A percentile compares a stretch with the other conserved stretches of the same genome.
phyloP scores from a whole-genome alignment of 2,888 invertebrate species.

The Drosophila maculinotata region DNA sequence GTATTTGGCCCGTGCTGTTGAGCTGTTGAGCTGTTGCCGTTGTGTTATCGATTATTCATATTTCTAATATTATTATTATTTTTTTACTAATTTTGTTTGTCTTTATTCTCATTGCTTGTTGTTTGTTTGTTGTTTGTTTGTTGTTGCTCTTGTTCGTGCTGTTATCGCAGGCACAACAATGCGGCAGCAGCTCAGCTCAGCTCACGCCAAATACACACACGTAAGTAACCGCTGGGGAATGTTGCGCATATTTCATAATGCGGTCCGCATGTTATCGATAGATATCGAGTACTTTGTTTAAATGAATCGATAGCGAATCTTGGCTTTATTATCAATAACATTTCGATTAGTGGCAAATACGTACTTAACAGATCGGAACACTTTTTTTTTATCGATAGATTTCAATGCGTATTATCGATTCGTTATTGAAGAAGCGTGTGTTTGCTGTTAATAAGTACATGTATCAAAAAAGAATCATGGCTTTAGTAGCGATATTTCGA shows the following conservation, averaged over 20 bases:
- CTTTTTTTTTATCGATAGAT: no score
- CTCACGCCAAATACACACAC: slow-evolving; percentile 59
- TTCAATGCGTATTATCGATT: no score
- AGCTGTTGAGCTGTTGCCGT: slow-evolving; percentile 68
- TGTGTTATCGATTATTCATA: slow-evolving; percentile 30
- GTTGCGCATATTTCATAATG: slow-evolving; percentile 28
- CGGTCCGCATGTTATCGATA: slow-evolving; percentile 4
- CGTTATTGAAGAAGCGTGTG: no score
- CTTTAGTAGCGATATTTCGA: no score
- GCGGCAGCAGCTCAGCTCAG: slow-evolving; percentile 65
- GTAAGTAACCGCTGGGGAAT: slow-evolving; percentile 56
- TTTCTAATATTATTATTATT: slow-evolving; percentile 12
- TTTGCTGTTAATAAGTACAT: no score
- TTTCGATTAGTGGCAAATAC: neutral
- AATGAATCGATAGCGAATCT: no score
- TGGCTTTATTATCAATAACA: slow-evolving; percentile 2
- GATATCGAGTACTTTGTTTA: slow-evolving; percentile 2
- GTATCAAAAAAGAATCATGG: no score
- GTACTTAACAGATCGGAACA: no score
- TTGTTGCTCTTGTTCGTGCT: slow-evolving; percentile 31
- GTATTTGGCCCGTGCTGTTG: slow-evolving; percentile 64
- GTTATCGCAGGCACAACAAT: slow-evolving; percentile 25
- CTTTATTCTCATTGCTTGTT: slow-evolving; percentile 3
- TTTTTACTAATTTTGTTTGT: neutral
- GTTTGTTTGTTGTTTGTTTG: slow-evolving; percentile 27